Evolutionary conservation across 2,797 vertebrate genomes (phyloP), one percentile per base, ranked within the genome.

Genomic region (Babyrousa celebensis): DNA sequence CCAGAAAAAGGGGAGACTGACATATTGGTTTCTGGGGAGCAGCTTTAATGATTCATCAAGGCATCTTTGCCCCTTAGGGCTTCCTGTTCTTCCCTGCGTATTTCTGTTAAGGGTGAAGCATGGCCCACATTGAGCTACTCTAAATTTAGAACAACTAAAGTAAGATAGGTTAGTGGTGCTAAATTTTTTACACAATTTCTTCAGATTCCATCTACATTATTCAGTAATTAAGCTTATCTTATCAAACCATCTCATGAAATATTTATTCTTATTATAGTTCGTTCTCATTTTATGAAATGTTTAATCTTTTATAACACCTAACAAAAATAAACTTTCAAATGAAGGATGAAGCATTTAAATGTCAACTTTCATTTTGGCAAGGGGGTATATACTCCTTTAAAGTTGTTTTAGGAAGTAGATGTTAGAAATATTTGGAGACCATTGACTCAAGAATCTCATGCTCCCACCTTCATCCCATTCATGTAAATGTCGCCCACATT

Each of bases 181-280:
- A 68, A 82, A 70, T n/a, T 85, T 89, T 89, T 96, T 32, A 72
- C 56, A 89, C 1, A 48, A 87, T 95, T 96, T 96, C 56, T 96
- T 96, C 91, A 72, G 74, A 97, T 82, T 96, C 77, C 65, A 32
- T 77, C 83, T 94, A 91, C 92, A 91, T 96, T 97, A 95, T 89
- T 97, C 89, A 93, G 94, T 96, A 97, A 97, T 97, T 97, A 97
- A 97, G 97, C 89, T 95, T 96, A 95, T 80, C 93, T 97, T 97
- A 97, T 96, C 96, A 97, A 96, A 89, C 91, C 70, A 96, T 52
- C 29, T 92, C 89, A 89, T 97, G 85, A 96, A 97, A 96, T 96
- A 97, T 97, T 95, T 97, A 97, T 97, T 89, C 89, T 84, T 93
- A 91, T 97, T 95, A 94, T 95, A 96, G 86, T 94, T 92, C 75